Evolutionary conservation across 1,140 invertebrate genomes (phyloP).

Genomic region (Macrosteles quadrilineatus): DNA sequence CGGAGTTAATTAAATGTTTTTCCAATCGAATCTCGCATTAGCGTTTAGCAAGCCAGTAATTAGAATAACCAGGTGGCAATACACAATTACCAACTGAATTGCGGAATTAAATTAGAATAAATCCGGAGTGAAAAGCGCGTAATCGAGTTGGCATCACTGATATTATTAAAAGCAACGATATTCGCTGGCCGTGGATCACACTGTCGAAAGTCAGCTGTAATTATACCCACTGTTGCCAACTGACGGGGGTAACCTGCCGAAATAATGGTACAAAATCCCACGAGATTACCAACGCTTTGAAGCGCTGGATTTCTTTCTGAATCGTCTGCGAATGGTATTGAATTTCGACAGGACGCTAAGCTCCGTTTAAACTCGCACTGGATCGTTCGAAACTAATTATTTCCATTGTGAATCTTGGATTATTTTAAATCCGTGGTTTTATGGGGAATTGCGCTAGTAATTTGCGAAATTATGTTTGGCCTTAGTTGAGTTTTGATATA

Average conservation of each 20-base stretch:
- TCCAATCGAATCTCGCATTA: slow-evolving; percentile 1
- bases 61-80: slow-evolving; percentile 6
- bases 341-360: background rate
- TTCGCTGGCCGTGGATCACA: slow-evolving; percentile 15
- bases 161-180: slow-evolving; percentile 27
- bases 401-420: background rate
- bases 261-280: slow-evolving; percentile 13
- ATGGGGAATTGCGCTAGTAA: background rate
- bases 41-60: background rate
- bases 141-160: slow-evolving; percentile 20
- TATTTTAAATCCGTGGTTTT: background rate
- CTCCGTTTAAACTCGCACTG: slow-evolving; percentile 23
- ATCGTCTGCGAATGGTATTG: slow-evolving; percentile 8
- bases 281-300: slow-evolving; percentile 18
- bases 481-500: background rate
- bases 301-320: slow-evolving; percentile 22
- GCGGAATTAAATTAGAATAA: slow-evolving; percentile 8
- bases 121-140: slow-evolving; percentile 22
- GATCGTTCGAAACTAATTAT: slow-evolving; percentile 19
- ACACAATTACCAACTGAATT: slow-evolving; percentile 13
- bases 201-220: slow-evolving; percentile 24
- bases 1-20: slow-evolving; percentile 15
- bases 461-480: background rate
- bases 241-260: slow-evolving; percentile 4
- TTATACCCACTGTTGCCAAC: background rate